phyloP scores from a whole-genome alignment of 2,888 invertebrate genomes.

The Tetheella fluctuosa region DNA sequence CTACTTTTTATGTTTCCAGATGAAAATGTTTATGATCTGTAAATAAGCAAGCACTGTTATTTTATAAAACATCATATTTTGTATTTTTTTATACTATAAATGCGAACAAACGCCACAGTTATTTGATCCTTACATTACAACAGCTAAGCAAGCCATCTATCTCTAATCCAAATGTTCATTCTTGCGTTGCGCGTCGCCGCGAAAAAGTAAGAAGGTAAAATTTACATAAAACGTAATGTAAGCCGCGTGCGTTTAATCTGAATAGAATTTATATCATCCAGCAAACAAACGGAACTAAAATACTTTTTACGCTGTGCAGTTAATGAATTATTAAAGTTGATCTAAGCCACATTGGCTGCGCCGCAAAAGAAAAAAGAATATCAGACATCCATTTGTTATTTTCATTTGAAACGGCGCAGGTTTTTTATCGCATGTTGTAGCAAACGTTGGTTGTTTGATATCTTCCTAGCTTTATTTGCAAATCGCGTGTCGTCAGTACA shows the following conservation, averaged over 20 bases:
- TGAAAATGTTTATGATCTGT: too few relatives aligned
- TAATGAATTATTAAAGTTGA: slow-evolving; percentile 47
- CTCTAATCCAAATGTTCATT: neutral
- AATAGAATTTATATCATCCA: neutral
- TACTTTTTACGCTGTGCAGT: slow-evolving; percentile 29
- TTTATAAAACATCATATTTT: too few relatives aligned
- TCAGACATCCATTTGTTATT: slow-evolving; percentile 67
- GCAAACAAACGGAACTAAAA: slow-evolving; percentile 20
- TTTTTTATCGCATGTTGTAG: slow-evolving; percentile 75
- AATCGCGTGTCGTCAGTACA: slow-evolving; percentile 72
- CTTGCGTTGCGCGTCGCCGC: neutral
- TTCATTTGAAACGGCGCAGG: slow-evolving; percentile 63
- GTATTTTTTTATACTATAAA: too few relatives aligned
- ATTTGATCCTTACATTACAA: too few relatives aligned
- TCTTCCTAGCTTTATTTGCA: slow-evolving; percentile 79
- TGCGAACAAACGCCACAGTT: too few relatives aligned
- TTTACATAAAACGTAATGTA: slow-evolving; percentile 5
- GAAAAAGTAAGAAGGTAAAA: neutral
- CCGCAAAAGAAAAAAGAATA: slow-evolving; percentile 51
- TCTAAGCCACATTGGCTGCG: slow-evolving; percentile 45
- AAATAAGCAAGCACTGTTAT: too few relatives aligned
- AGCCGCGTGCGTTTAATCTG: neutral
- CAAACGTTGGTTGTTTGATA: slow-evolving; percentile 70
- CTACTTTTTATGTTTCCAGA: too few relatives aligned
- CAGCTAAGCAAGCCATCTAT: neutral